phyloP scores from a whole-genome alignment of 1,140 invertebrate genomes.

The Drosophila miranda region DNA sequence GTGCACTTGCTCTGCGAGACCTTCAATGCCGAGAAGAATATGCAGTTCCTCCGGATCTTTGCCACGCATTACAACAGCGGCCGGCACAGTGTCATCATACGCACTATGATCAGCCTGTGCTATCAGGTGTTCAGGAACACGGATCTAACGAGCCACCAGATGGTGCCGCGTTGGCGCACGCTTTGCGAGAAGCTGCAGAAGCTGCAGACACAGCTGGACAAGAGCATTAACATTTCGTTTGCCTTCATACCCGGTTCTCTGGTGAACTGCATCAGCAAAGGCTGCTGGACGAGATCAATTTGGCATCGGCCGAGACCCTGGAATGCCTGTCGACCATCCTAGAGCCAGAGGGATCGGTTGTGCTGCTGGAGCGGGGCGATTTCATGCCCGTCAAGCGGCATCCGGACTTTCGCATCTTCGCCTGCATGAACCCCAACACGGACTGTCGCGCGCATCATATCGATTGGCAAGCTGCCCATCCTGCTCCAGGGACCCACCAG shows the following conservation, averaged over 20 bases:
- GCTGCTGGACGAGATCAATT: conserved; percentile 98
- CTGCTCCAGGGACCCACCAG: conserved; percentile 98
- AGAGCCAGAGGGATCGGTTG: conserved; percentile 91
- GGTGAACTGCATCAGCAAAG: conserved; percentile 94
- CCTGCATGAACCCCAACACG: conserved; percentile 99
- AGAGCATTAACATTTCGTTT: conserved; percentile 91
- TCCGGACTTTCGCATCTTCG: conserved; percentile 96
- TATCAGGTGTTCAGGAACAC: conserved; percentile 84
- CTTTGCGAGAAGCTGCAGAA: conserved; percentile 88
- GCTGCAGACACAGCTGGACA: conserved; percentile 87
- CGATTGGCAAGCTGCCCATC: conserved; percentile 93
- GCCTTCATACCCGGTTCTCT: conserved; percentile 96
- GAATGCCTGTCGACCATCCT: conserved; percentile 97
- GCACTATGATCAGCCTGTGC: conserved; percentile 88
- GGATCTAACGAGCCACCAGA: conserved; percentile 48
- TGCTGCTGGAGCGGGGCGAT: conserved; percentile 94
- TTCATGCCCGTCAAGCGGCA: conserved; percentile 91
- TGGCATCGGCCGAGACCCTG: conserved; percentile 97
- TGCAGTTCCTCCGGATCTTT: conserved; percentile 92
- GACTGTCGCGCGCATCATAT: conserved; percentile 96
- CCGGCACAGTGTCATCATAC: conserved; percentile 91
- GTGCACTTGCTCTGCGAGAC: conserved; percentile 90
- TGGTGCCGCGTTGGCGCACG: conserved; percentile 81
- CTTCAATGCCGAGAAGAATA: conserved; percentile 92
- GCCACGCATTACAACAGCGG: conserved; percentile 88